Evolutionary conservation across 1,140 invertebrate genomes (phyloP).

Genomic region (Chironomus tepperi): DNA sequence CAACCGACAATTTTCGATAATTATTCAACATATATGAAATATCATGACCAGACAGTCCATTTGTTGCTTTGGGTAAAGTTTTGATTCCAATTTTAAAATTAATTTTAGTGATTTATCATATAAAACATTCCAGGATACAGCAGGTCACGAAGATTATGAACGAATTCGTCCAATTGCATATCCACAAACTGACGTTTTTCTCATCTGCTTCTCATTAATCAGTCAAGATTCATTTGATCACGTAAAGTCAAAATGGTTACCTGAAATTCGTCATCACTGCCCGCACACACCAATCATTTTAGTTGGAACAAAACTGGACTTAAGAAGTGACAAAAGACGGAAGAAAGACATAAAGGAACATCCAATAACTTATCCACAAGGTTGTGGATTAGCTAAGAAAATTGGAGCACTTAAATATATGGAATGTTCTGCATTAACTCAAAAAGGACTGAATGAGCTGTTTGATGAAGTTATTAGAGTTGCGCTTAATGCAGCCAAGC

Average conservation of each 20-base stretch:
- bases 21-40: neutral
- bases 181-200: conserved; percentile 36
- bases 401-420: conserved; percentile 94
- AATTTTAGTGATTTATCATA: neutral
- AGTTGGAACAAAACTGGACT: conserved; percentile 83
- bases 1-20: neutral
- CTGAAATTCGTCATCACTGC: conserved; percentile 83
- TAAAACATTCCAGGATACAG: conserved; percentile 56
- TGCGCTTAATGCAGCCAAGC: conserved; percentile 34
- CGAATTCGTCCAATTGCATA: conserved; percentile 44
- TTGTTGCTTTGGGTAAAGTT: no score
- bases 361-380: conserved; percentile 95
- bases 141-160: conserved; percentile 33
- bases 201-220: conserved; percentile 46
- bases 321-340: conserved; percentile 97
- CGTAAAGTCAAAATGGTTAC: conserved; percentile 64
- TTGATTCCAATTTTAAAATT: no score
- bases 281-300: conserved; percentile 82
- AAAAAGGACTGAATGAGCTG: conserved; percentile 99
- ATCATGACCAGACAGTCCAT: neutral
- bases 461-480: conserved; percentile 99
- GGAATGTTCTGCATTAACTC: conserved; percentile 93
- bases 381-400: conserved; percentile 97
- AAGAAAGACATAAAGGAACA: conserved; percentile 93
- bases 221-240: conserved; percentile 46